Percentiles rank a stretch among this genome's conserved stretches.
phyloP scores from a whole-genome alignment of 2,113 vertebrate species.

The Perca fluviatilis region DNA sequence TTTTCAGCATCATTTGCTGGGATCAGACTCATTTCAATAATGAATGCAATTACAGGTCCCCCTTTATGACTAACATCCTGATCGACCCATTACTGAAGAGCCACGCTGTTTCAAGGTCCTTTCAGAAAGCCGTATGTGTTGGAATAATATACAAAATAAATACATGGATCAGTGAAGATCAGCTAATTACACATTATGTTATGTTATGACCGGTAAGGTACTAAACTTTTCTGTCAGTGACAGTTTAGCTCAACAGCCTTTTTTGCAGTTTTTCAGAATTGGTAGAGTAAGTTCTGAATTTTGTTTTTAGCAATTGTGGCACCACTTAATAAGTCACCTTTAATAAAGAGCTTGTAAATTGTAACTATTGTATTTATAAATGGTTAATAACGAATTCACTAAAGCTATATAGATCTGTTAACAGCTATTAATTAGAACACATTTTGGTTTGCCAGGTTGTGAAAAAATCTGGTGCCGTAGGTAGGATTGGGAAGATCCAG shows the following conservation, averaged over 20 bases:
- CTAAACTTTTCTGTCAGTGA: neutral
- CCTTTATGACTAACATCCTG: conserved; percentile 74
- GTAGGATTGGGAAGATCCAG: too few species aligned
- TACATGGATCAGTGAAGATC: neutral
- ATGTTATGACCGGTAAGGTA: too few species aligned
- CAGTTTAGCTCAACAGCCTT: neutral
- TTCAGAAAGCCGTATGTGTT: conserved; percentile 19
- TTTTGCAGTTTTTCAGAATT: conserved; percentile 4
- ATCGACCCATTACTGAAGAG: conserved; percentile 64
- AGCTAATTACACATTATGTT: neutral
- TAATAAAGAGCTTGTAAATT: neutral
- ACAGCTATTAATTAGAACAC: neutral
- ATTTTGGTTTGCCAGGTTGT: neutral
- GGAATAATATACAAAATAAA: conserved; percentile 9
- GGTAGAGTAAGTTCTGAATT: neutral
- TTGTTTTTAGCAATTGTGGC: neutral
- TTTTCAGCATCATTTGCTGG: conserved; percentile 61
- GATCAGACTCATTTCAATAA: conserved; percentile 74
- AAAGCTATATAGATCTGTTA: neutral
- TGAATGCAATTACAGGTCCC: conserved; percentile 75
- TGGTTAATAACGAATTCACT: neutral
- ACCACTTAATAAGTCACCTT: neutral
- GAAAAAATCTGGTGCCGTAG: neutral
- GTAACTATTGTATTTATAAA: neutral
- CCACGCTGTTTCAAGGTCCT: conserved; percentile 47